Conservation (phyloP, 2,888 invertebrate species). For the Torymus tubicola region DNA sequence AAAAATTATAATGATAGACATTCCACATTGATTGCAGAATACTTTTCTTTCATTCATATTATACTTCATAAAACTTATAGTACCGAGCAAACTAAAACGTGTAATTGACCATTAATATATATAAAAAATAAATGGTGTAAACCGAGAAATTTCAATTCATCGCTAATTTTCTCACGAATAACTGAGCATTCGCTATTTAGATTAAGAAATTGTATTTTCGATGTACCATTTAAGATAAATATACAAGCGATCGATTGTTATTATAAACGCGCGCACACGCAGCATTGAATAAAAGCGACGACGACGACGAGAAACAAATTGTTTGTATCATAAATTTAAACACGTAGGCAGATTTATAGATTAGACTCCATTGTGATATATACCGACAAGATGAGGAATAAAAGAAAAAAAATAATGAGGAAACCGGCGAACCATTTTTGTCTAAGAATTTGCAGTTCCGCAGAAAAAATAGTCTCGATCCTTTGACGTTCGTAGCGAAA, state of each 20-base stretch:
- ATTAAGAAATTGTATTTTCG: slow-evolving; percentile 16
- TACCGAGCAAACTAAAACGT: not conserved
- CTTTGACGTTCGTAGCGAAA: slow-evolving; percentile 23
- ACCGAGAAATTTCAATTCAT: not conserved
- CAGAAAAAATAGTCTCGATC: slow-evolving; percentile 25
- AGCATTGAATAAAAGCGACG: slow-evolving; percentile 44
- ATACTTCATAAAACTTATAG: no score
- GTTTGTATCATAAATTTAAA: slow-evolving; percentile 61
- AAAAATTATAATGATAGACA: slow-evolving; percentile 11
- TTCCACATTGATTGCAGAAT: not conserved
- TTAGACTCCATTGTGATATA: slow-evolving; percentile 54
- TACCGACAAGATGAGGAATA: not conserved
- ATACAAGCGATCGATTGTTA: slow-evolving; percentile 20
- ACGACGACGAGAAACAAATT: slow-evolving; percentile 59
- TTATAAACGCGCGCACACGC: slow-evolving; percentile 3
- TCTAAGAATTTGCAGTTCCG: slow-evolving; percentile 38
- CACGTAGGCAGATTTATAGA: slow-evolving; percentile 57
- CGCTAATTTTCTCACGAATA: not conserved
- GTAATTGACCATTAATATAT: not conserved
- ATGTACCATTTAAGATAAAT: not conserved
- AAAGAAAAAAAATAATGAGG: not conserved
- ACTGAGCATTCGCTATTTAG: not conserved
- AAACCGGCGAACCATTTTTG: slow-evolving; percentile 39
- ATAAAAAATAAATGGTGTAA: not conserved
- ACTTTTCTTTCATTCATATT: not conserved